Evolutionary conservation across 2,888 invertebrate genomes (phyloP).

Genomic region (Erynnis tages): DNA sequence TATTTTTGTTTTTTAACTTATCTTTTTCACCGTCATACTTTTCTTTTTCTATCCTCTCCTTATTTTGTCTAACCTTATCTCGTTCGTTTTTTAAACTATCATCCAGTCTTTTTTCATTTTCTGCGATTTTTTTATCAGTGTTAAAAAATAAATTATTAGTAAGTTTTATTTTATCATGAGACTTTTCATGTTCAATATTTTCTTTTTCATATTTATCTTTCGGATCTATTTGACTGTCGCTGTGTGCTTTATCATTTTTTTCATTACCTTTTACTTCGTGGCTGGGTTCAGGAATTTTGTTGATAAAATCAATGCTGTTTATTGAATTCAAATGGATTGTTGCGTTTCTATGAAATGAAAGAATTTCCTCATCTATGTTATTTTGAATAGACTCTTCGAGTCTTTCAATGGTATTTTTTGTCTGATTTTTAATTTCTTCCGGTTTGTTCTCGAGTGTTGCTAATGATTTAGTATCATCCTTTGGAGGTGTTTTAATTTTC

Average conservation of each 20-base stretch:
- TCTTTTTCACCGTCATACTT: constrained; percentile 62
- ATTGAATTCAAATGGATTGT: constrained; percentile 49
- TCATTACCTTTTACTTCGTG: constrained; percentile 47
- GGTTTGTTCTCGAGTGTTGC: constrained; percentile 32
- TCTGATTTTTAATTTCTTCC: constrained; percentile 43
- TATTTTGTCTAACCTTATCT: constrained; percentile 58
- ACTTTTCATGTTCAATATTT: constrained; percentile 68
- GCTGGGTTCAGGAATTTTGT: constrained; percentile 46
- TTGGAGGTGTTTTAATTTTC: constrained; percentile 48
- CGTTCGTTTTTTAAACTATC: constrained; percentile 64
- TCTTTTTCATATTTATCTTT: constrained; percentile 65
- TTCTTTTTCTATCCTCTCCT: constrained; percentile 65
- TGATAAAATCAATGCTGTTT: constrained; percentile 49
- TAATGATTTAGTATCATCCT: constrained; percentile 42
- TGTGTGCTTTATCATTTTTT: constrained; percentile 51
- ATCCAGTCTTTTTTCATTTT: constrained; percentile 63
- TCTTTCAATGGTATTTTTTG: constrained; percentile 44
- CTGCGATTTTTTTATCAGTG: constrained; percentile 47
- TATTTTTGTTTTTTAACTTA: constrained; percentile 55
- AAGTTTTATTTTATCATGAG: constrained; percentile 62
- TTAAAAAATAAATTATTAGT: constrained; percentile 40
- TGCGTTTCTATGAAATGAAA: constrained; percentile 50
- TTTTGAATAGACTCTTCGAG: constrained; percentile 45
- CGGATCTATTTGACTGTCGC: constrained; percentile 45
- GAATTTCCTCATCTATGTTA: constrained; percentile 52